Conservation (phyloP, 2,113 vertebrate genomes). For the Equus quagga region DNA sequence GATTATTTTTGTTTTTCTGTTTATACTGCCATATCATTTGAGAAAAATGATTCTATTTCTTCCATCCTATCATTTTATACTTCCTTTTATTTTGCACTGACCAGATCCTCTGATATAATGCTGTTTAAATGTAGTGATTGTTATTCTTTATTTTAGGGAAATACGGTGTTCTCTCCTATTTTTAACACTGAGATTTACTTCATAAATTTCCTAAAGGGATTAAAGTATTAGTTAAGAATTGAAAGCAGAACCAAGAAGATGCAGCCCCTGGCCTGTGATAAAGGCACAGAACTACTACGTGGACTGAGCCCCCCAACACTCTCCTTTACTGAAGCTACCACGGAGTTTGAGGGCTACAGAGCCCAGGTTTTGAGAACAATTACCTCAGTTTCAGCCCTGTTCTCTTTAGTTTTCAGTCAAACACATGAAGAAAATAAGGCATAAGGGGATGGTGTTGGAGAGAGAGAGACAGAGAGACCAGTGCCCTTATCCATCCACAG, state of each 20-base stretch:
- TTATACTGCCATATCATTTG: not conserved
- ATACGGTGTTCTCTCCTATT: not conserved
- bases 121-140: not conserved
- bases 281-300: not conserved
- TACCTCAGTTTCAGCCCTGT: not conserved
- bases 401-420: not conserved
- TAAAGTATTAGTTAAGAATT: not conserved
- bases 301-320: not conserved
- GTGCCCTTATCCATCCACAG: not conserved
- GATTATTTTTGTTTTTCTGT: not conserved
- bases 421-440: not conserved
- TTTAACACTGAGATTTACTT: slow-evolving; percentile 3
- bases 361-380: not conserved
- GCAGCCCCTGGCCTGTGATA: no score
- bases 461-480: not conserved
- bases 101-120: not conserved
- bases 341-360: not conserved
- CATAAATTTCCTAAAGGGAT: not conserved
- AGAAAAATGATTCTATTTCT: not conserved
- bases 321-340: not conserved
- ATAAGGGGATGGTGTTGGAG: not conserved
- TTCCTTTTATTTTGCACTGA: not conserved
- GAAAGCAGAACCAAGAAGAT: not conserved
- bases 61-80: not conserved
- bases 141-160: not conserved